Evolutionary conservation across 2,888 invertebrate species (phyloP).

Genomic region (Zaprionus bogoriensis): DNA sequence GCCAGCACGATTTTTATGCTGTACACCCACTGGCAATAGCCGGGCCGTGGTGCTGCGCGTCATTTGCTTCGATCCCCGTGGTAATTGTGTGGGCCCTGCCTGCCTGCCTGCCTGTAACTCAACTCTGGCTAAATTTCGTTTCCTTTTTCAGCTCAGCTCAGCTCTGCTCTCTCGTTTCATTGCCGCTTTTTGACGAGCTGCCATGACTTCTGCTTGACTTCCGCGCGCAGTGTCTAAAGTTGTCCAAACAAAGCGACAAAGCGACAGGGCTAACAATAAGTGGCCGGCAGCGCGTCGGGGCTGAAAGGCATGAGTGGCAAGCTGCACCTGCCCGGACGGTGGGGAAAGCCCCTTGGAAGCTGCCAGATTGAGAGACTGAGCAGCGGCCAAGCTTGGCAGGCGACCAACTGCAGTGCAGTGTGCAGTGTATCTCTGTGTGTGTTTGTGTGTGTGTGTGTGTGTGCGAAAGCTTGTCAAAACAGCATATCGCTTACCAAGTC

Average conservation of each 20-base stretch:
- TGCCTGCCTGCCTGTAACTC: constrained; percentile 32
- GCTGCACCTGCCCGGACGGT: too few species aligned
- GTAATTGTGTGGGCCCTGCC: constrained; percentile 71
- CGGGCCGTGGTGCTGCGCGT: constrained; percentile 70
- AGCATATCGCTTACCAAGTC: constrained; percentile 78
- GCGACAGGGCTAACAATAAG: neutral
- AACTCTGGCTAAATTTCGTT: constrained; percentile 53
- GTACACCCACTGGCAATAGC: too few species aligned
- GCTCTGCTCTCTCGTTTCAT: constrained; percentile 43
- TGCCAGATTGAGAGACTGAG: too few species aligned
- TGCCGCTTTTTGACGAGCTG: constrained; percentile 65
- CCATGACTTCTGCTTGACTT: constrained; percentile 30
- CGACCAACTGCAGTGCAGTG: constrained; percentile 48
- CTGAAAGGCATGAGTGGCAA: too few species aligned
- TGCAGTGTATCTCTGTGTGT: constrained; percentile 4
- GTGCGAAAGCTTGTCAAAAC: constrained; percentile 56
- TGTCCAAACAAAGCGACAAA: constrained; percentile 61
- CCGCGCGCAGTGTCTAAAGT: constrained; percentile 51
- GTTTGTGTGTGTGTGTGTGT: neutral
- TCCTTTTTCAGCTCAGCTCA: too few species aligned
- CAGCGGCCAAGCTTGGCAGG: constrained; percentile 51
- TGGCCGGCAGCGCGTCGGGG: neutral
- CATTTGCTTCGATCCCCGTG: constrained; percentile 75
- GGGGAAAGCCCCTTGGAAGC: too few species aligned
- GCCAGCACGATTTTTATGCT: constrained; percentile 71